Evolutionary conservation across 1,140 invertebrate species (phyloP).

Genomic region (Olivierus martensii): DNA sequence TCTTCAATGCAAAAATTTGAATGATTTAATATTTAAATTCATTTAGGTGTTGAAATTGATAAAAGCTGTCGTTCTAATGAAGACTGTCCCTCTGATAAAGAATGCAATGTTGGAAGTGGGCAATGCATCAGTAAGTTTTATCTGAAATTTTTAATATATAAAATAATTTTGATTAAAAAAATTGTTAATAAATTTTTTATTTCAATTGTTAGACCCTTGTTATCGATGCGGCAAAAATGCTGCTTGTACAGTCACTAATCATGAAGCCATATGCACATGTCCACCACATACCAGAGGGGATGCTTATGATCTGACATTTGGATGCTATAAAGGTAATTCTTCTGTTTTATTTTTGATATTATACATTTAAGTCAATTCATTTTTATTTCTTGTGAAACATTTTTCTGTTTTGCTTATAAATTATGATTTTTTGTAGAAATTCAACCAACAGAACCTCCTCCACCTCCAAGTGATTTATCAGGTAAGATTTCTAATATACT

Average conservation of each 20-base stretch:
- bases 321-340: slow-evolving; percentile 42
- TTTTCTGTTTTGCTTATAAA: no score
- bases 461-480: no score
- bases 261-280: slow-evolving; percentile 61
- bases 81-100: slow-evolving; percentile 60
- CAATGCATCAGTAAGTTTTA: slow-evolving; percentile 24
- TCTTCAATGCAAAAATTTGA: neutral
- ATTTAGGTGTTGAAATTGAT: slow-evolving; percentile 40
- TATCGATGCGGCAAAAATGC: slow-evolving; percentile 56
- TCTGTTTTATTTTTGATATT: no score
- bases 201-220: slow-evolving; percentile 48
- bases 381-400: no score
- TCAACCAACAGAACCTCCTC: no score
- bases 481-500: no score
- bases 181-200: no score
- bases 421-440: no score
- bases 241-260: slow-evolving; percentile 59
- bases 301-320: slow-evolving; percentile 38
- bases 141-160: no score
- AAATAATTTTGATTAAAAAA: no score
- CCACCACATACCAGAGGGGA: slow-evolving; percentile 52
- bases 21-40: slow-evolving; percentile 3
- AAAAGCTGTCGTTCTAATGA: slow-evolving; percentile 57
- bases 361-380: no score
- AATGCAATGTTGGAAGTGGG: slow-evolving; percentile 42